These are phyloP conservation scores for Acomys russatus DNA, from an alignment of 2,797 vertebrate genomes.

Conservation along the genomic window DNA sequence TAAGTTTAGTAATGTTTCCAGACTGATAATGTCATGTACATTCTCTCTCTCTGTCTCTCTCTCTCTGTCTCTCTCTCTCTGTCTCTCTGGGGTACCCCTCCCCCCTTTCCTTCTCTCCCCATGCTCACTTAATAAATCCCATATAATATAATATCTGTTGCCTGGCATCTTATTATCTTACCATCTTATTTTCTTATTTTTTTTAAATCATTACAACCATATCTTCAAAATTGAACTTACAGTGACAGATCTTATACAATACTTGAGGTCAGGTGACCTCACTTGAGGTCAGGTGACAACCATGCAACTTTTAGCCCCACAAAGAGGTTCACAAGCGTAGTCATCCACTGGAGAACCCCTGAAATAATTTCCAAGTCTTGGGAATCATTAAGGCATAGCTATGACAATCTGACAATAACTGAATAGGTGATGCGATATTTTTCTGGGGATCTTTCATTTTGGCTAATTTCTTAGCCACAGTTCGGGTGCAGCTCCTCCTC, in stretches of 20 bases:
- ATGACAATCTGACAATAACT: not conserved
- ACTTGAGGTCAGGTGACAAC: not conserved
- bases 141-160: no score
- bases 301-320: not conserved
- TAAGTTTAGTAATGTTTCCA: not conserved
- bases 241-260: no score
- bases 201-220: no score
- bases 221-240: no score
- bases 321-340: not conserved
- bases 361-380: not conserved
- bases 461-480: not conserved
- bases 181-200: no score
- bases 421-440: not conserved
- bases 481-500: not conserved
- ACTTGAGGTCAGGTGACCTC: no score
- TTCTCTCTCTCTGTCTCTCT: not conserved
- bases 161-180: no score
- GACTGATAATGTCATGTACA: not conserved
- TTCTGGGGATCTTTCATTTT: conserved; percentile 34
- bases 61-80: no score
- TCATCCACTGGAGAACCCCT: not conserved
- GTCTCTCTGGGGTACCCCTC: no score
- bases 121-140: no score
- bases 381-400: not conserved
- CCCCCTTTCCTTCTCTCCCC: no score